Conservation (phyloP, 2,113 vertebrate species). For the Rutilus rutilus region DNA sequence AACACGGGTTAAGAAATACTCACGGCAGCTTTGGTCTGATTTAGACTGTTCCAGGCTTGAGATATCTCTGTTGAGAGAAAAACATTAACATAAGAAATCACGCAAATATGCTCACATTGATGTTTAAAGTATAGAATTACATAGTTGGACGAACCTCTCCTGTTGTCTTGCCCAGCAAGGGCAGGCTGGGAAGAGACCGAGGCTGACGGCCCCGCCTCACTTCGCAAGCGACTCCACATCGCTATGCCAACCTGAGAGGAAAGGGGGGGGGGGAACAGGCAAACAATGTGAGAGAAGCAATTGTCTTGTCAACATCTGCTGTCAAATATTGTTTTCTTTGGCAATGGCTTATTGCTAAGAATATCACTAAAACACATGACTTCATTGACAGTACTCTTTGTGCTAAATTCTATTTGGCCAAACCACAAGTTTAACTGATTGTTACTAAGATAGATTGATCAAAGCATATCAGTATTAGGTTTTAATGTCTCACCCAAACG, state of each 20-base stretch:
- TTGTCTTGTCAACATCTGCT: slow-evolving; percentile 16
- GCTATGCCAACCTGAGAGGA: slow-evolving; percentile 76
- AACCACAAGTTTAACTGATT: not conserved
- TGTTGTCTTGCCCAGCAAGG: slow-evolving; percentile 68
- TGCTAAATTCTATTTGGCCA: not conserved
- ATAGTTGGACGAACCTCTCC: slow-evolving; percentile 76
- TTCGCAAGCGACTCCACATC: slow-evolving; percentile 84
- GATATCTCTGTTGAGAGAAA: slow-evolving; percentile 76
- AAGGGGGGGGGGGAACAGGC: not conserved
- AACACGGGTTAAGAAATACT: slow-evolving; percentile 69
- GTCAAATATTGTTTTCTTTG: not conserved
- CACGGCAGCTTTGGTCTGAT: slow-evolving; percentile 92
- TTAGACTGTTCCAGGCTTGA: slow-evolving; percentile 83
- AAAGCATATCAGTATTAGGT: not conserved
- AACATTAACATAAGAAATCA: slow-evolving; percentile 22
- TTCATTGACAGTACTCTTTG: not conserved
- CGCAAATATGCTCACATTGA: not conserved
- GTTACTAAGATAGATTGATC: not conserved
- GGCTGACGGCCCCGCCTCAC: slow-evolving; percentile 77
- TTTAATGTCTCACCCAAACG: not conserved
- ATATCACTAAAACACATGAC: not conserved
- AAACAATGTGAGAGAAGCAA: slow-evolving; percentile 6
- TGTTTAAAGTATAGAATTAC: not conserved
- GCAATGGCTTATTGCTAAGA: slow-evolving; percentile 7
- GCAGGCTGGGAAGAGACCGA: slow-evolving; percentile 65